Conservation (phyloP, 1,140 invertebrate species). For the Antheraea pernyi region DNA sequence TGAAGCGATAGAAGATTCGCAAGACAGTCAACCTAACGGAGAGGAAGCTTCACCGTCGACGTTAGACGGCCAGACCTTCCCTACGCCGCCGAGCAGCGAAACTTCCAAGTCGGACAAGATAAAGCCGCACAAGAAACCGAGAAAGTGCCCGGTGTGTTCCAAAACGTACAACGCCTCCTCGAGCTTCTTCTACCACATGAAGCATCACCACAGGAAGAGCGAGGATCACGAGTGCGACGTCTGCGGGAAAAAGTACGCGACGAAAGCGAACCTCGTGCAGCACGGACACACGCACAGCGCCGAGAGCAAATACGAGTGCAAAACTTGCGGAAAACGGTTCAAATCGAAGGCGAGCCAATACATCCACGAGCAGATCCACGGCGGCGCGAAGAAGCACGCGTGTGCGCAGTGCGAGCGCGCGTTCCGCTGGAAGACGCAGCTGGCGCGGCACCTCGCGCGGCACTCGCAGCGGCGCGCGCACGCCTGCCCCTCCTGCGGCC, state of each 20-base stretch:
- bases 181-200: constrained; percentile 81
- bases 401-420: constrained; percentile 72
- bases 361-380: constrained; percentile 73
- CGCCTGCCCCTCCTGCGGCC: constrained; percentile 76
- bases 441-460: constrained; percentile 71
- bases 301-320: constrained; percentile 74
- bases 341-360: constrained; percentile 77
- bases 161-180: constrained; percentile 84
- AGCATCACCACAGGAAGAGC: constrained; percentile 80
- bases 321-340: constrained; percentile 78
- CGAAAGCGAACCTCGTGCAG: constrained; percentile 58
- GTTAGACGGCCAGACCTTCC: background rate
- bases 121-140: constrained; percentile 78
- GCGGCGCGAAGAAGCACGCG: constrained; percentile 74
- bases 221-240: constrained; percentile 77
- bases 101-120: background rate
- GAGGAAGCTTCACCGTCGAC: constrained; percentile 18
- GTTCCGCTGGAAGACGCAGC: constrained; percentile 76
- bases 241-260: constrained; percentile 79
- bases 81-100: background rate
- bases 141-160: constrained; percentile 84
- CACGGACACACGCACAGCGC: constrained; percentile 71
- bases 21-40: constrained; percentile 26
- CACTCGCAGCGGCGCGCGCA: constrained; percentile 76
- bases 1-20: constrained; percentile 54